phyloP scores from a whole-genome alignment of 2,888 invertebrate genomes.

The Heteromyza rotundicornis region DNA sequence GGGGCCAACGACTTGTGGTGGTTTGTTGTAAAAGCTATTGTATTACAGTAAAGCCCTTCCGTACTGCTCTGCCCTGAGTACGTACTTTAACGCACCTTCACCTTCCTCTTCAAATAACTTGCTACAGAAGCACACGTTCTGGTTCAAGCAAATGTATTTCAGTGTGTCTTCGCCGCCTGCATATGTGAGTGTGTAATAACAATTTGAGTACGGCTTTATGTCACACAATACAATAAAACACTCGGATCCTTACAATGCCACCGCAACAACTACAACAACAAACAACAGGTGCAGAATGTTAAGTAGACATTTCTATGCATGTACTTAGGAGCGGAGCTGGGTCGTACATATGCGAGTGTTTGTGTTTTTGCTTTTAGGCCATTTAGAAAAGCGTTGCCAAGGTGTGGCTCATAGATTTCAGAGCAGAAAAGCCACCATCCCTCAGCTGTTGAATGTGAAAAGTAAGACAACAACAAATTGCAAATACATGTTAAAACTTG shows the following conservation, averaged over 20 bases:
- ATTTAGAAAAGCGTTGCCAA: neutral
- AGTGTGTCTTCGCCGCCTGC: too few species aligned
- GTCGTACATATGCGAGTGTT: neutral
- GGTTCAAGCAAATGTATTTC: too few species aligned
- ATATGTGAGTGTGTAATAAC: conserved; percentile 17
- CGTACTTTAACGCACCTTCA: too few species aligned
- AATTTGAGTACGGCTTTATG: conserved; percentile 17
- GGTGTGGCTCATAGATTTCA: neutral
- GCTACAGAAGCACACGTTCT: too few species aligned
- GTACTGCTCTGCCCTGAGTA: too few species aligned
- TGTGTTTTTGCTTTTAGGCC: neutral
- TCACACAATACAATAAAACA: conserved; percentile 18
- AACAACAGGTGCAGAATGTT: conserved; percentile 15
- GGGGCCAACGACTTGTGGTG: too few species aligned
- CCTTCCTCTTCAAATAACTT: too few species aligned
- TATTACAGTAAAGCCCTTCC: too few species aligned
- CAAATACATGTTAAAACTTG: too few species aligned
- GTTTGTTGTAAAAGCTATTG: too few species aligned
- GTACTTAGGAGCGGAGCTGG: neutral
- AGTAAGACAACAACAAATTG: too few species aligned
- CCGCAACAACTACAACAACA: neutral
- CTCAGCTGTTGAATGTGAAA: neutral
- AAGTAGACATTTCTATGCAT: conserved; percentile 8
- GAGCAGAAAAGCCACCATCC: neutral
- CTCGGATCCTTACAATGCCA: neutral